phyloP scores from a whole-genome alignment of 2,113 vertebrate species.

The Vanacampus margaritifer region DNA sequence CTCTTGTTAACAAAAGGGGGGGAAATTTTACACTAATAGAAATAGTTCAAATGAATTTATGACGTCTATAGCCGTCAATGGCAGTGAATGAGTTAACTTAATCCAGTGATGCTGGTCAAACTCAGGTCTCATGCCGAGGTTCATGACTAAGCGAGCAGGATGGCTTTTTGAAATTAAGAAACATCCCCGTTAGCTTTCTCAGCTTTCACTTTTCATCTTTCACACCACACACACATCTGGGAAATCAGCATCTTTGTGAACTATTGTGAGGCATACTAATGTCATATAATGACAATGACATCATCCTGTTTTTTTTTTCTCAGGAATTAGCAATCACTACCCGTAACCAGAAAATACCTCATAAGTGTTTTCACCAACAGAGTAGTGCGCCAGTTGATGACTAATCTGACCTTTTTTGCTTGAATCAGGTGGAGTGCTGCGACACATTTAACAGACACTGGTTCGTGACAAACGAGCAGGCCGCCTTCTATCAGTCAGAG shows the following conservation, averaged over 20 bases:
- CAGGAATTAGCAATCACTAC: neutral
- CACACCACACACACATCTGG: neutral
- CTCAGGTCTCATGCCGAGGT: too few relatives aligned
- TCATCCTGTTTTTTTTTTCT: neutral
- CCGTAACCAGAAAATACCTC: neutral
- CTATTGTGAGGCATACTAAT: neutral
- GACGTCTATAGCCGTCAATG: too few relatives aligned
- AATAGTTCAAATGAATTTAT: too few relatives aligned
- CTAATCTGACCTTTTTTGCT: slow-evolving; percentile 2
- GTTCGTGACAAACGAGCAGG: neutral
- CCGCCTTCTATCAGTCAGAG: neutral
- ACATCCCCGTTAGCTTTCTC: too few relatives aligned
- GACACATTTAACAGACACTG: slow-evolving; percentile 1
- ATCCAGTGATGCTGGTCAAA: too few relatives aligned
- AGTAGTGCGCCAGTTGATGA: neutral
- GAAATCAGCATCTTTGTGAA: neutral
- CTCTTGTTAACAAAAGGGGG: too few relatives aligned
- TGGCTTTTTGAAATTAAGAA: too few relatives aligned
- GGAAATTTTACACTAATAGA: too few relatives aligned
- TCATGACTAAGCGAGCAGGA: too few relatives aligned
- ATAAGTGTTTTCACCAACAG: neutral
- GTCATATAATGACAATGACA: slow-evolving; percentile 2
- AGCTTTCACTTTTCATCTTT: neutral
- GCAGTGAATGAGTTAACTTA: too few relatives aligned
- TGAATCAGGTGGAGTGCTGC: slow-evolving; percentile 1